A percentile compares a stretch with the other conserved stretches of the same genome.
These are phyloP conservation scores for Ephialtes manifestator DNA, from an alignment of 2,888 invertebrate species.

Conservation along the genomic window DNA sequence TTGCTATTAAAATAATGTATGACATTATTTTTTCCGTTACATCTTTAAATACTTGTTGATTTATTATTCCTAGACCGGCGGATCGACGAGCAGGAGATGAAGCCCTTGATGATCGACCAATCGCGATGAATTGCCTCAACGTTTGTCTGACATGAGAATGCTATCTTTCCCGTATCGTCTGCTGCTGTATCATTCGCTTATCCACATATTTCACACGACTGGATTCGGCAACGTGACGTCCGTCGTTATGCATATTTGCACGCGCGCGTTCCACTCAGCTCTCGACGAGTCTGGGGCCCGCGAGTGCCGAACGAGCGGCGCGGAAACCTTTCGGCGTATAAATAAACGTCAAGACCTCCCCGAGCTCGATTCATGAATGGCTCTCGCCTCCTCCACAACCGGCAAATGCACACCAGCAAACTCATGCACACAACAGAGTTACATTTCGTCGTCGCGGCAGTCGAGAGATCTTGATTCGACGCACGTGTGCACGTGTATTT, in stretches of 20 bases:
- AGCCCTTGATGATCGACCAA: slow-evolving; percentile 18
- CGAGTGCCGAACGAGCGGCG: slow-evolving; percentile 44
- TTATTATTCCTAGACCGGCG: not conserved
- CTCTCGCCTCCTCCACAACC: slow-evolving; percentile 40
- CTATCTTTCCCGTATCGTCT: slow-evolving; percentile 38
- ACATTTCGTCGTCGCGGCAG: slow-evolving; percentile 11
- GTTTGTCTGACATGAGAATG: slow-evolving; percentile 18
- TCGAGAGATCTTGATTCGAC: slow-evolving; percentile 50
- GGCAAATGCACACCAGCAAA: not conserved
- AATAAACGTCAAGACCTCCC: slow-evolving; percentile 76
- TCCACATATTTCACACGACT: slow-evolving; percentile 13
- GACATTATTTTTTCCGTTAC: not conserved
- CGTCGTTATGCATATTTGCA: slow-evolving; percentile 12
- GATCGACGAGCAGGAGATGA: not conserved
- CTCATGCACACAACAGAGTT: slow-evolving; percentile 9
- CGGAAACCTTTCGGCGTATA: slow-evolving; percentile 74
- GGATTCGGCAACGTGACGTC: slow-evolving; percentile 24
- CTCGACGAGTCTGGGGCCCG: slow-evolving; percentile 6
- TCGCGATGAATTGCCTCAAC: slow-evolving; percentile 40
- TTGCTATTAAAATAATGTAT: not conserved
- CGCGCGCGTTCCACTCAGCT: slow-evolving; percentile 3
- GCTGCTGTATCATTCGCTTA: slow-evolving; percentile 9
- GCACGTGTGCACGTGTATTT: slow-evolving; percentile 58
- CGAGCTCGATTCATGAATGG: slow-evolving; percentile 81
- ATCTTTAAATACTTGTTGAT: not conserved